Base-by-base conservation (phyloP, 2,113 vertebrate species). In the Apteryx owenii region DNA sequence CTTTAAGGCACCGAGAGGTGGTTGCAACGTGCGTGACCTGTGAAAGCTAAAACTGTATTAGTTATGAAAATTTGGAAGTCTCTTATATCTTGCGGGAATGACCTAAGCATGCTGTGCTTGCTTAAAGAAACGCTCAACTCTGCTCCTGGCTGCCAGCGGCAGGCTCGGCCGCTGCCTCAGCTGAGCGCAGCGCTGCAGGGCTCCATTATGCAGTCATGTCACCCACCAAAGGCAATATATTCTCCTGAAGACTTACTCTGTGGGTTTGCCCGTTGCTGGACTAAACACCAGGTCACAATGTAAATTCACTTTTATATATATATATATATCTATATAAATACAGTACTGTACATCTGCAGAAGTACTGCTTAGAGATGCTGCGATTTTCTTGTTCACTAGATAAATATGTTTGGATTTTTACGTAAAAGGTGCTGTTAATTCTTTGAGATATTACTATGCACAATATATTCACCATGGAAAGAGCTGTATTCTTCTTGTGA, bases 301-400 rank as follows among this genome's bases (percentile, higher is more conserved):
- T 98, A 98, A 97, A 98, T 98, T 98, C 97, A 96, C 96, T 96
- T 96, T 69, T 80, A 68, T 97, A 81, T 97, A 73, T 98, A 68
- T 98, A 89, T 97, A 96, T 97, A 62, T 95, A 96, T 81, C 92
- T 96, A 97, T 97, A 97, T 93, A 95, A 96, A 97, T 95, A 97
- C 92, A 92, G 91, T 97, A 94, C 95, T 97, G 96, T 96, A 96
- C 91, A 64, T 97, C 96, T 96, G 96, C 97, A 97, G 92, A 97
- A 97, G 93, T 94, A 90, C 61, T 94, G 95, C 97, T 97, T 98
- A 98, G 96, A 98, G 90, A 96, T 51, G 89, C 97, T 95, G 68
- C 90, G 66, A 91, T 96, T 97, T 98, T 97, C 92, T 94, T 97
- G 86, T 97, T 97, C 92, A 97, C 91, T 92, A 89, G 88, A 93